Percentiles rank a stretch among this genome's conserved stretches.
Conservation (phyloP, 53 echinoderm and acorn worm species). For the Holothuria scabra region DNA sequence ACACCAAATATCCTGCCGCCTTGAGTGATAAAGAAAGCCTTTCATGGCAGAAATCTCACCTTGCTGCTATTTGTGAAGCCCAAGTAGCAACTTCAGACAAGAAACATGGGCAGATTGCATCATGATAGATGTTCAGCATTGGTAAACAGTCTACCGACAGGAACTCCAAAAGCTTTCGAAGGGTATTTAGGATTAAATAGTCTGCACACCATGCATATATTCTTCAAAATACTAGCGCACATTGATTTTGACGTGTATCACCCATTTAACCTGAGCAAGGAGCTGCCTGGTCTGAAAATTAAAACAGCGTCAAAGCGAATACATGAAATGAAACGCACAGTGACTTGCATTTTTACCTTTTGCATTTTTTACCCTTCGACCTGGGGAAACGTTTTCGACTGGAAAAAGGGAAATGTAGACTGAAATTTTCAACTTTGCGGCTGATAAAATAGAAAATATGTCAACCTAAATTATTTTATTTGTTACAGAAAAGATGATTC, state of each 20-base stretch:
- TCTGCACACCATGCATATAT: constrained; percentile 16
- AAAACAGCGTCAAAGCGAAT: constrained; percentile 45
- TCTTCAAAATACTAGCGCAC: constrained; percentile 1
- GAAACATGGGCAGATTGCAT: constrained; percentile 31
- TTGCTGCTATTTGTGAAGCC: too few relatives aligned
- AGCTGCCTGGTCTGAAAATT: constrained; percentile 57
- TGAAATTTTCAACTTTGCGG: too few relatives aligned
- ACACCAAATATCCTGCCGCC: constrained; percentile 31
- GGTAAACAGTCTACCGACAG: constrained; percentile 40
- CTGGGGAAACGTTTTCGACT: too few relatives aligned
- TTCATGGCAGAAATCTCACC: too few relatives aligned
- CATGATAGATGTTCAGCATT: constrained; percentile 58
- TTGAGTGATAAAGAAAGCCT: too few relatives aligned
- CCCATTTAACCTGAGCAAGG: too few relatives aligned
- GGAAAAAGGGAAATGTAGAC: too few relatives aligned
- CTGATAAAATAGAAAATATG: too few relatives aligned
- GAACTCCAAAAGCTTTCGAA: constrained; percentile 39
- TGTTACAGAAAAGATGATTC: too few relatives aligned
- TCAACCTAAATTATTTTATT: too few relatives aligned
- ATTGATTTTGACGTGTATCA: constrained; percentile 48
- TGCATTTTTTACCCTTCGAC: too few relatives aligned
- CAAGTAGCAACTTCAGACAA: not conserved
- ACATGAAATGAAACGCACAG: constrained; percentile 36
- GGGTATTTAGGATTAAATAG: constrained; percentile 31
- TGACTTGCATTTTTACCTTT: not conserved